Percentiles rank a stretch among this genome's conserved stretches.
phyloP scores from a whole-genome alignment of 1,140 invertebrate species.

The Scaptomyza graminum region DNA sequence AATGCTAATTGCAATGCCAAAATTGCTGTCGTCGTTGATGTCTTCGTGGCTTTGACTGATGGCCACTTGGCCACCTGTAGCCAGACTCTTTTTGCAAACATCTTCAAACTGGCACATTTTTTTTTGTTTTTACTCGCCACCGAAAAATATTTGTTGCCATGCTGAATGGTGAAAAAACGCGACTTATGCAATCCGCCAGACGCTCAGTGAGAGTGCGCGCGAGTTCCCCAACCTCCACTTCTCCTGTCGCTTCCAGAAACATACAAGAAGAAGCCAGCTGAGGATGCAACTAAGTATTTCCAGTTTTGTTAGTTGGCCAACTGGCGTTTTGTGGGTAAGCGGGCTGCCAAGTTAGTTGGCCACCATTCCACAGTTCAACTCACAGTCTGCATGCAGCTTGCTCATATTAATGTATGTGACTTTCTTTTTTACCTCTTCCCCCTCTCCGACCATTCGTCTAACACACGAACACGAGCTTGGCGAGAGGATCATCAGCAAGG shows the following conservation, averaged over 20 bases:
- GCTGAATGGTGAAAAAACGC: conserved; percentile 55
- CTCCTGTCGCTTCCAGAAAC: not conserved
- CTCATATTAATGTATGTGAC: conserved; percentile 38
- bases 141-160: conserved; percentile 43
- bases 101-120: conserved; percentile 48
- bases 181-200: conserved; percentile 52
- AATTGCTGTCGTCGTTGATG: conserved; percentile 11
- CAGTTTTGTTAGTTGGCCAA: conserved; percentile 38
- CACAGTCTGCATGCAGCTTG: conserved; percentile 12
- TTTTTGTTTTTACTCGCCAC: conserved; percentile 4
- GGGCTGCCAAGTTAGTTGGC: conserved; percentile 64
- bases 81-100: conserved; percentile 37
- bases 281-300: conserved; percentile 27
- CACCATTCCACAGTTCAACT: conserved; percentile 16
- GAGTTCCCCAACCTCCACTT: conserved; percentile 27
- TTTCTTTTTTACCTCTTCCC: conserved; percentile 46
- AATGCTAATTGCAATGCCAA: conserved; percentile 63
- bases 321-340: conserved; percentile 68
- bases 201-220: conserved; percentile 62
- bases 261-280: conserved; percentile 25
- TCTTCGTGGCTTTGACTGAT: conserved; percentile 59
- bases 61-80: conserved; percentile 38
- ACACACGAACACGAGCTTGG: conserved; percentile 20
- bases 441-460: conserved; percentile 13
- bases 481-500: conserved; percentile 22